Evolutionary conservation across 2,888 invertebrate species (phyloP), one percentile per base, ranked within the genome.

Genomic region (Lordiphosa andalusiaca): DNA sequence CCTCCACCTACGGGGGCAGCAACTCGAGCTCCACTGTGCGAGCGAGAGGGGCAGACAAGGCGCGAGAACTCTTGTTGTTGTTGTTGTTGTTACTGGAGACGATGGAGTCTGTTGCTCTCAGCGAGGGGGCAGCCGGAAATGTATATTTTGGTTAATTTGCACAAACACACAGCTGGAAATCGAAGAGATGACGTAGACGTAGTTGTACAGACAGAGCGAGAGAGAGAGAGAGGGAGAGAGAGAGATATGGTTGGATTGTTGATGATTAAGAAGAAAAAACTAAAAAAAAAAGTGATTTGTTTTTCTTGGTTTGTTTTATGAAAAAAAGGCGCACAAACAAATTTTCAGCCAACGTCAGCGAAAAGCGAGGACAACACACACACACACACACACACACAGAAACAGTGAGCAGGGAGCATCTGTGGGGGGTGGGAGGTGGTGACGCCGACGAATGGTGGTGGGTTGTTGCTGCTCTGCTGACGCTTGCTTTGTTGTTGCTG

Each of bases 81-180:
- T 36, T 52, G 59, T 53, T 60, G 39, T 41, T 68, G 44, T 53
- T 60, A 53, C 51, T 56, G 61, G 30, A 30, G 30, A 30, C 30
- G 30, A 7, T 30, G 30, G 30, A 30, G 30, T 30, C 51, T 52
- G 40, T 36, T 61, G 48, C 49, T 56, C 61, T 51, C 61, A 56
- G 63, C 50, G 60, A 57, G 62, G 59, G 39, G 44, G 57, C 61
- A 53, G 47, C 74, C 76, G 78, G 83, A 80, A 80, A 68, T 80
- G 80, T 80, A 70, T 80, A 75, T 80, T 80, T 80, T 76, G 76
- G 78, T 76, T 83, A 83, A 80, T 80, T 80, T 83, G 83, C 83
- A 73, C 76, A 67, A 47, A 77, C 72, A 80, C 80, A 80, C 80
- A 80, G 80, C 81, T 83, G 80, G 80, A 80, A 80, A 70, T 64